These are phyloP conservation scores for Chelon labrosus DNA, from an alignment of 2,797 vertebrate genomes.

Conservation along the genomic window DNA sequence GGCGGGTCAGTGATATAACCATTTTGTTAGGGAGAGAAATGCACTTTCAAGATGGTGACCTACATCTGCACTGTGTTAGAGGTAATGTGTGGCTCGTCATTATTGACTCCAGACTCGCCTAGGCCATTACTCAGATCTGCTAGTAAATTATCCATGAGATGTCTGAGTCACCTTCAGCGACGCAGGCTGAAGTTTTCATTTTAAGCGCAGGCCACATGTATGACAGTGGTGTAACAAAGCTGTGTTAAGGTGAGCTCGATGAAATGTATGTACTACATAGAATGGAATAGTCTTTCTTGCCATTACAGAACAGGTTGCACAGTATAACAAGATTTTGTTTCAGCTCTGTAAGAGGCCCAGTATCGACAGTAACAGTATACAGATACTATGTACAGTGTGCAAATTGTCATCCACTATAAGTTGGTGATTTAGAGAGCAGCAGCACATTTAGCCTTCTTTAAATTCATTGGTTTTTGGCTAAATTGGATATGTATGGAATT, in stretches of 20 bases:
- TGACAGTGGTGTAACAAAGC: conserved; percentile 11
- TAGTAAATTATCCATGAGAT: conserved; percentile 46
- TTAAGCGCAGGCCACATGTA: conserved; percentile 4
- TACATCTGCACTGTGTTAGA: conserved; percentile 30
- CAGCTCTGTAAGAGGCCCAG: no score
- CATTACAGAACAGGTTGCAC: no score
- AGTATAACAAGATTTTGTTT: no score
- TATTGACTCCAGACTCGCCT: conserved; percentile 41
- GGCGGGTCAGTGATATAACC: conserved; percentile 22
- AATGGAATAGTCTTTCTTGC: no score
- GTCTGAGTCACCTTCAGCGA: conserved; percentile 48
- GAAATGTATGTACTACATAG: not conserved
- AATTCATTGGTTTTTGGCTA: not conserved
- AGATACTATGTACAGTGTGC: no score
- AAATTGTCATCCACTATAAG: no score
- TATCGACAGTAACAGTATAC: no score
- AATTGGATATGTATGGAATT: no score
- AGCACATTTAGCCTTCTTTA: not conserved
- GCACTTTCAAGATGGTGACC: conserved; percentile 33
- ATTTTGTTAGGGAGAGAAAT: conserved; percentile 11
- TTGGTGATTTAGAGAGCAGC: no score
- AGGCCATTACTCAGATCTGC: conserved; percentile 40
- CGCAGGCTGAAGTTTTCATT: conserved; percentile 6
- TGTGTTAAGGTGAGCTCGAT: not conserved
- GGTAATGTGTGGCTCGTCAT: conserved; percentile 45